Base-by-base conservation (phyloP, 2,113 vertebrate species). In the Thunnus thynnus region DNA sequence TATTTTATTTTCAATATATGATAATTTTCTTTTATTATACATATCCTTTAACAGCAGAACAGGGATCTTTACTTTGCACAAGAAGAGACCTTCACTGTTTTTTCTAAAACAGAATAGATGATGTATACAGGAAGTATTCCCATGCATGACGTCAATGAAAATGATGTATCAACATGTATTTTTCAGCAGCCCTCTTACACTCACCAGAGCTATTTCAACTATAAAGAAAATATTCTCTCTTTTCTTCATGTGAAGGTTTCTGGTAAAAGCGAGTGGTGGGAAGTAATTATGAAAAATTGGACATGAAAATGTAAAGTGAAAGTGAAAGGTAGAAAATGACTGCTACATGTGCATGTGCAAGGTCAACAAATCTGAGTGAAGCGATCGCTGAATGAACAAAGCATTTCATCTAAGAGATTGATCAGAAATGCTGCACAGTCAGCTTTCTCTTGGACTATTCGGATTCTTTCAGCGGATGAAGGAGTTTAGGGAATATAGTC, bases 311-410 rank as follows among this genome's bases (percentile, higher is more conserved):
- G 71, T 47, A 77, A 86, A 86, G 80, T 30, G 36, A 77, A 82
- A 80, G 79, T 68, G 75, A 86, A 84, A 72, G 54, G 74, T 25
- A 71, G 78, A 74, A 90, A 84, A 90, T 46, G 73, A 80, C 46
- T 57, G 46, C 44, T 46, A n/a, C 69, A 64, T 50, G 13, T 36
- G 22, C 61, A 16, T 11, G 27, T 52, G 48, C 78, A 83, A 76
- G 66, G 62, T 84, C 52, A 76, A 83, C 51, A 84, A 51, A 84
- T 80, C 1, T 78, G 81, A 87, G 36, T 5, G 60, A 82, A 54
- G 63, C 3, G 2, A 52, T 44, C 20, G 27, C 58, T 79, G 56
- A 83, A 7, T 27, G 72, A 64, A 72, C 56, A 60, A 69, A 79
- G 61, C 48, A 1, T 71, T 80, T 62, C 5, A 25, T 41, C 4